Evolutionary conservation across 2,797 vertebrate genomes (phyloP), one percentile per base, ranked within the genome.

Genomic region (Cynopterus sphinx): DNA sequence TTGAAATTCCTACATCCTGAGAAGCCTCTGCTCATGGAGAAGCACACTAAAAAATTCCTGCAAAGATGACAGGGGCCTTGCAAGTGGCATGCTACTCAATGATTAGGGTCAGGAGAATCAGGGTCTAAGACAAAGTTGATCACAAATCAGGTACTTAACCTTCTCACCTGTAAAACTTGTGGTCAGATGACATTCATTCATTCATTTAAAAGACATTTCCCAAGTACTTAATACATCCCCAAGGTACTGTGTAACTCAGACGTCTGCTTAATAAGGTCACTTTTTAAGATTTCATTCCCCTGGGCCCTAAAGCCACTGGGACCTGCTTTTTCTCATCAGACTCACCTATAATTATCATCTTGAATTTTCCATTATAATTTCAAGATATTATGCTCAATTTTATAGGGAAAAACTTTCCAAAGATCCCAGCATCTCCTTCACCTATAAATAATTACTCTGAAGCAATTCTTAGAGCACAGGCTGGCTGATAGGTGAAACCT

Each of bases 211-310:
- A 75, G 85, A 73, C 81, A 90, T 74, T 89, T 79, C 11, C 39
- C 9, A 46, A 70, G 22, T n/a, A 67, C n/a, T 87, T 82, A 86
- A 57, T 65, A 85, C 11, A 61, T 26, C 51, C 68, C 43, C 4
- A 57, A 87, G 70, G 57, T 59, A 43, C 87, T 16, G 6, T 86
- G 43, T 82, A 78, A 78, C n/a, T 67, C 46, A 74, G 61, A 39
- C 31, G 46, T 79, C 88, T 95, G 67, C 61, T 96, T 90, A 70
- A 81, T 88, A 85, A 94, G 68, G 22, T 81, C 94, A 79, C 59
- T 75, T 61, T 70, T 21, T 78, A 84, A 94, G 55, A 94, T 84
- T 85, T 93, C 11, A 59, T 68, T 39, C 26, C 63, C 70, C 10
- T 26, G 67, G 46, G 70, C 39, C 59, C 55, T 4, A 33, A 51